Conservation (phyloP, 2,113 vertebrate species). For the Mustelus asterias region DNA sequence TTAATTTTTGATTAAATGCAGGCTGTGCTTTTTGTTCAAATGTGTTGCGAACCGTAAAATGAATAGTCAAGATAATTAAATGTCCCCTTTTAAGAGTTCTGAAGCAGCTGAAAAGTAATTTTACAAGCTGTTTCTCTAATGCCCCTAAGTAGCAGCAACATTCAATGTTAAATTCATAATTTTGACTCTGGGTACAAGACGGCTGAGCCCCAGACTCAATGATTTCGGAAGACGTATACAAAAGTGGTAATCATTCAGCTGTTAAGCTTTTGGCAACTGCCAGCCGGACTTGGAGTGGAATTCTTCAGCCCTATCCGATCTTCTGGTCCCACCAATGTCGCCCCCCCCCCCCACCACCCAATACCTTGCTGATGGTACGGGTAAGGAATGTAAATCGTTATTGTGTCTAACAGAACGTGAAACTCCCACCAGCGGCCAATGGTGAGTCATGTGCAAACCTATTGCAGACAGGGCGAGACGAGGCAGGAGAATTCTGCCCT, state of each 20-base stretch:
- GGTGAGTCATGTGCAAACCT: too few relatives aligned
- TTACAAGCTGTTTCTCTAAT: background rate
- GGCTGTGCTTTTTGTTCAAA: background rate
- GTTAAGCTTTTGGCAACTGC: background rate
- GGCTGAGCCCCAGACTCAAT: background rate
- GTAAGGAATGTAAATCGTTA: too few relatives aligned
- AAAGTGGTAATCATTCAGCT: background rate
- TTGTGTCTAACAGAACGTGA: too few relatives aligned
- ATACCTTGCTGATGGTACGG: too few relatives aligned
- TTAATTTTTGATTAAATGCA: background rate
- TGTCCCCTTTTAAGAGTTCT: background rate
- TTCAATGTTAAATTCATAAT: background rate
- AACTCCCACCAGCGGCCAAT: too few relatives aligned
- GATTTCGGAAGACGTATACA: background rate
- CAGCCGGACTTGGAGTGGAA: background rate
- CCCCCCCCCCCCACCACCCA: too few relatives aligned
- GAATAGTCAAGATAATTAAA: background rate
- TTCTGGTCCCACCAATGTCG: too few relatives aligned
- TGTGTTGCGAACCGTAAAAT: background rate
- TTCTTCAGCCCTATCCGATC: too few relatives aligned
- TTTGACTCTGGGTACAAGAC: background rate
- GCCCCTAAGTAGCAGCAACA: background rate
- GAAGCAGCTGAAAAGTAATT: background rate
- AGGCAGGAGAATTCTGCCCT: too few relatives aligned
- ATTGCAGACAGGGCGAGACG: too few relatives aligned